Evolutionary conservation across 2,113 vertebrate genomes (phyloP).

Genomic region (human): GRCh38 chr7:21312501-21313000

Average conservation of each 20-base stretch:
- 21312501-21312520: not conserved
- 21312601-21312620: not conserved
- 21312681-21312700: not conserved
- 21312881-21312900: not conserved
- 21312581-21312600: not conserved
- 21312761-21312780: not conserved
- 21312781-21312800: not conserved
- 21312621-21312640: not conserved
- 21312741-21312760: not conserved
- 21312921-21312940: not conserved
- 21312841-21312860: not conserved
- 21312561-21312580: not conserved
- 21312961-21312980: not conserved
- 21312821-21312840: not conserved
- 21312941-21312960: not conserved
- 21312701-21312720: not conserved
- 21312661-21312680: not conserved
- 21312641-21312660: not conserved
- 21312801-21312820: not conserved
- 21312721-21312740: not conserved
- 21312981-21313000: not conserved
- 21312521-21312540: not conserved
- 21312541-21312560: not conserved
- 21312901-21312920: not conserved
- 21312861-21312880: not conserved